Evolutionary conservation across 2,888 invertebrate genomes (phyloP).

Genomic region (Hoplodrina ambigua): DNA sequence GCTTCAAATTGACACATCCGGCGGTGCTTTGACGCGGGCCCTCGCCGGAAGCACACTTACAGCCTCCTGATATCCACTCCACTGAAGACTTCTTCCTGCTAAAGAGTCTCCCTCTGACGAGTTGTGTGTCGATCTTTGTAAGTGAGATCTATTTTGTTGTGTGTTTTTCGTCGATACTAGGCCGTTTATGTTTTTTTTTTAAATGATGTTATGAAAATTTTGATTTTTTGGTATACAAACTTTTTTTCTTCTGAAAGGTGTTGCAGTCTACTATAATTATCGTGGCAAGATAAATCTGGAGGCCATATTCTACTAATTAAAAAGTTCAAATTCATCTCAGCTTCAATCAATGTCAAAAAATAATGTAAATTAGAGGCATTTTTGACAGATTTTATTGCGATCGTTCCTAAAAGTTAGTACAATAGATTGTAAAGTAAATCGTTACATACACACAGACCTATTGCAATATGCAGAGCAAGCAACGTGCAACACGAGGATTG

Average conservation of each 20-base stretch:
- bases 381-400: no score
- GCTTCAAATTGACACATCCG: constrained; percentile 75
- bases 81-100: constrained; percentile 67
- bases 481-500: constrained; percentile 2
- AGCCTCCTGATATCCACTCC: constrained; percentile 70
- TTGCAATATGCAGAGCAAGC: background rate
- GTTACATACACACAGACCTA: background rate
- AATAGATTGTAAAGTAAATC: no score
- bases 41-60: constrained; percentile 72
- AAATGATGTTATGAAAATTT: background rate
- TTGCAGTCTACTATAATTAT: no score
- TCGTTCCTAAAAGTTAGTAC: no score
- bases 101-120: constrained; percentile 62
- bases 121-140: constrained; percentile 55
- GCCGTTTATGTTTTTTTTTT: constrained; percentile 30
- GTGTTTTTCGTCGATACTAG: constrained; percentile 33
- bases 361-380: no score
- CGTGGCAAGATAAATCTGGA: no score
- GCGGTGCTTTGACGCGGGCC: constrained; percentile 69
- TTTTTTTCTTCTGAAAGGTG: no score
- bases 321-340: no score
- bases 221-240: no score
- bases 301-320: no score
- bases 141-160: constrained; percentile 56
- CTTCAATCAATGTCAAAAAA: no score